Evolutionary conservation across 2,113 vertebrate genomes (phyloP).

Genomic region (Anhinga rufa): DNA sequence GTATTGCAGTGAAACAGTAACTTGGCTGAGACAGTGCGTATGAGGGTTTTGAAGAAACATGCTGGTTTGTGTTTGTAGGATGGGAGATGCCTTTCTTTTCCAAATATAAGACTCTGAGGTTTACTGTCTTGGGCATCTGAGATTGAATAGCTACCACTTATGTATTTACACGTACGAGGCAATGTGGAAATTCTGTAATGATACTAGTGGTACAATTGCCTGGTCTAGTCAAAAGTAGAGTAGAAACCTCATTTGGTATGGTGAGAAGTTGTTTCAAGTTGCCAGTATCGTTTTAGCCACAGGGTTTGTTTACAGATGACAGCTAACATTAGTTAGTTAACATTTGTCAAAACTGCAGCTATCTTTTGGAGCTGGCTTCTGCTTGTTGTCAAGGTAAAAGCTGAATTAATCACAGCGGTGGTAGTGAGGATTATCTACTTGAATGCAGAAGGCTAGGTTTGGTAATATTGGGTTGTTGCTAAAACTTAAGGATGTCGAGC

Average conservation of each 20-base stretch:
- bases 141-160: neutral
- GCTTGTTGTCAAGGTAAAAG: neutral
- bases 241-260: neutral
- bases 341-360: neutral
- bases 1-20: neutral
- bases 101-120: neutral
- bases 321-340: neutral
- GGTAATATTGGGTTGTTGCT: neutral
- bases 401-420: neutral
- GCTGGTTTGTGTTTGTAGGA: neutral
- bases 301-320: neutral
- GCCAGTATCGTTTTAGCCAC: neutral
- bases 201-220: neutral
- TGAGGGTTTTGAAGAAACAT: neutral
- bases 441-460: neutral
- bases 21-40: neutral
- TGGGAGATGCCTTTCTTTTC: neutral
- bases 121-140: neutral
- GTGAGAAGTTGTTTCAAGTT: neutral
- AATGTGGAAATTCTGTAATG: neutral
- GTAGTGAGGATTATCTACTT: neutral
- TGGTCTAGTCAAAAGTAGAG: neutral
- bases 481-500: neutral
- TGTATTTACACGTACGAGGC: fast-evolving
- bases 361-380: neutral